These are phyloP conservation scores for Podarcis lilfordi DNA, from an alignment of 2,797 vertebrate genomes.

Conservation along the genomic window DNA sequence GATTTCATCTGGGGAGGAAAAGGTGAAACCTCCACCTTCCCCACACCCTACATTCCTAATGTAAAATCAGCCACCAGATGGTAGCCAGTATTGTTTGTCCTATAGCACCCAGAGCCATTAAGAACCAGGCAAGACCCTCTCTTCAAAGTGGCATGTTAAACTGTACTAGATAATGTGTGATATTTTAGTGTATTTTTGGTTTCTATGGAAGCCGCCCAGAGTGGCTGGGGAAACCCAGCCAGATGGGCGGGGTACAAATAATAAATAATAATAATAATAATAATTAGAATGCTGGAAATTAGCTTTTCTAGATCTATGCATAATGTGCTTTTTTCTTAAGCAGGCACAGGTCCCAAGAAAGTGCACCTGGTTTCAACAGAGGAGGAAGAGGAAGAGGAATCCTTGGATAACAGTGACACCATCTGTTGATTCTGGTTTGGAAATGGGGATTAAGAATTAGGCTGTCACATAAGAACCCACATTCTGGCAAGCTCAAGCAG, in stretches of 20 bases:
- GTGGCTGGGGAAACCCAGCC: too few relatives aligned
- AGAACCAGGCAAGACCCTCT: background rate
- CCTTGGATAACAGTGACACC: slow-evolving; percentile 36
- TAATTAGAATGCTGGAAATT: background rate
- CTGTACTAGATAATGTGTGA: background rate
- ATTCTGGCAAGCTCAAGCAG: too few relatives aligned
- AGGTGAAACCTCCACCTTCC: too few relatives aligned
- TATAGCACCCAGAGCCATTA: background rate
- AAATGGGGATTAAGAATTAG: background rate
- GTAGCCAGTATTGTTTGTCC: background rate
- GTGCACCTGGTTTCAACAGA: background rate
- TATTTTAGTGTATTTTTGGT: too few relatives aligned
- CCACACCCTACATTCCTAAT: too few relatives aligned
- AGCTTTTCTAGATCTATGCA: background rate
- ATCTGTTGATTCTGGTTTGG: background rate
- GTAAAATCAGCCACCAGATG: background rate
- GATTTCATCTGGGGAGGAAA: too few relatives aligned
- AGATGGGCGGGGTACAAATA: too few relatives aligned
- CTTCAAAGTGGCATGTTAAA: background rate
- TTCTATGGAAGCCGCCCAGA: too few relatives aligned
- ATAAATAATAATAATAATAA: too few relatives aligned
- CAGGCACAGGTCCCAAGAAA: slow-evolving; percentile 33
- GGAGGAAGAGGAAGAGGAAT: slow-evolving; percentile 30
- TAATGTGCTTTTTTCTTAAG: background rate
- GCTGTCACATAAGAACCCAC: background rate